Percentiles rank a stretch among this genome's conserved stretches.
These are phyloP conservation scores for Muntiacus muntjak DNA, from an alignment of 2,113 vertebrate genomes.

Conservation along the genomic window DNA sequence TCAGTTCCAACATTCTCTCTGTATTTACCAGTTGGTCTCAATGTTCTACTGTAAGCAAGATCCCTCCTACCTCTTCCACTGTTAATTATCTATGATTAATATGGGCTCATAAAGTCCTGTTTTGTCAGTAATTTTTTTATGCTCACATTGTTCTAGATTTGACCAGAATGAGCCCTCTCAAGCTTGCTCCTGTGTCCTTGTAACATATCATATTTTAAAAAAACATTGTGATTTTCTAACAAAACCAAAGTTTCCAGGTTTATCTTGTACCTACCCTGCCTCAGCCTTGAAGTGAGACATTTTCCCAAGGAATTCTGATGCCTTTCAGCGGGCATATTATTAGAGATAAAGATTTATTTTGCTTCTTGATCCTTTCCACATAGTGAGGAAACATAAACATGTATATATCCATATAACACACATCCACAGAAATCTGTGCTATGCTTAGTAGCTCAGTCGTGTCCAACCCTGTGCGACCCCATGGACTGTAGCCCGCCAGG, in stretches of 20 bases:
- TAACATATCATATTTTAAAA: neutral
- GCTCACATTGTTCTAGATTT: neutral
- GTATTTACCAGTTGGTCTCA: neutral
- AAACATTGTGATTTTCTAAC: neutral
- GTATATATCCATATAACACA: neutral
- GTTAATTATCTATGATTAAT: neutral
- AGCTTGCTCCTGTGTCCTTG: neutral
- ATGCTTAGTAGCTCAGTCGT: rapidly evolving
- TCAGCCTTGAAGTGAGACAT: neutral
- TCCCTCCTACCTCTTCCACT: neutral
- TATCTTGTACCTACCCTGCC: neutral
- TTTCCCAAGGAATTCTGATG: neutral
- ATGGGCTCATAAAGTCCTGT: neutral
- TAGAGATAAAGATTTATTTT: neutral
- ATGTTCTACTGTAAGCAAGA: neutral
- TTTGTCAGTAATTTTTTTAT: neutral
- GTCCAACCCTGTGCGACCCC: rapidly evolving
- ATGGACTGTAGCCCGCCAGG: neutral
- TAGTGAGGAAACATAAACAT: neutral
- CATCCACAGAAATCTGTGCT: neutral
- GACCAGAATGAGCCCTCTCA: neutral
- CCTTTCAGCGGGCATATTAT: neutral
- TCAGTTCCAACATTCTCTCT: neutral
- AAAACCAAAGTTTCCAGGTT: neutral
- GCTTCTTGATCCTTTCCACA: neutral